These are phyloP conservation scores for Drosophila maculinotata DNA, from an alignment of 2,888 invertebrate species.

Conservation along the genomic window DNA sequence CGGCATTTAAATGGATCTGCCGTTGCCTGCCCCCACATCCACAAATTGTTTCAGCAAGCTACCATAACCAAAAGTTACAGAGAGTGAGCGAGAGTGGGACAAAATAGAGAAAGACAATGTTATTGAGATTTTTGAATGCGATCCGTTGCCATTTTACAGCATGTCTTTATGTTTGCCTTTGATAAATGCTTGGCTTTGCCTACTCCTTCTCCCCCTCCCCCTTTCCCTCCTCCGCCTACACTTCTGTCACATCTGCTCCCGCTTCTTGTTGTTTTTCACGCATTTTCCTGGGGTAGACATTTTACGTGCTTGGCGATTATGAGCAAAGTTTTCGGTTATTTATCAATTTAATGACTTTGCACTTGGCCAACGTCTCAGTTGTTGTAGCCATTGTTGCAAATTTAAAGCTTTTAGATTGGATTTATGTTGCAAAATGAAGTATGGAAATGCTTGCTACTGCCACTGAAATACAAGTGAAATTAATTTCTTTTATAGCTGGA, in stretches of 20 bases:
- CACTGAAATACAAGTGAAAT: slow-evolving; percentile 54
- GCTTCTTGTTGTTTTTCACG: slow-evolving; percentile 14
- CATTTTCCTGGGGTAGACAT: slow-evolving; percentile 38
- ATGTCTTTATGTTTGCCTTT: slow-evolving; percentile 45
- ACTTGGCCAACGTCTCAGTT: slow-evolving; percentile 39
- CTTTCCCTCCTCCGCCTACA: fast-evolving
- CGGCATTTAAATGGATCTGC: slow-evolving; percentile 76
- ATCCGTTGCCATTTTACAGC: slow-evolving; percentile 35
- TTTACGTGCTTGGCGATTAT: slow-evolving; percentile 67
- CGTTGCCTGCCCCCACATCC: slow-evolving; percentile 30
- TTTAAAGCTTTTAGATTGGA: slow-evolving; percentile 68
- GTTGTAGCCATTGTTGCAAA: slow-evolving; percentile 11
- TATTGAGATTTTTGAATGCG: slow-evolving; percentile 19
- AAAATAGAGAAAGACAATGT: not conserved
- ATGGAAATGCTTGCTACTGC: slow-evolving; percentile 30
- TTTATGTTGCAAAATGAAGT: slow-evolving; percentile 69
- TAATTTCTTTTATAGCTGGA: slow-evolving; percentile 54
- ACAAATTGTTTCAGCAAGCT: slow-evolving; percentile 65
- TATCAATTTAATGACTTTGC: slow-evolving; percentile 77
- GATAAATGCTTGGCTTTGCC: slow-evolving; percentile 61
- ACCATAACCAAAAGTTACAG: slow-evolving; percentile 16
- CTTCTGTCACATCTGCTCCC: too few relatives aligned
- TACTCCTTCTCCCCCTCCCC: not conserved
- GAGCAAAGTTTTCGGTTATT: slow-evolving; percentile 76
- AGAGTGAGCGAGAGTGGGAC: not conserved